phyloP scores from a whole-genome alignment of 1,140 invertebrate species.

The Uloborus diversus region DNA sequence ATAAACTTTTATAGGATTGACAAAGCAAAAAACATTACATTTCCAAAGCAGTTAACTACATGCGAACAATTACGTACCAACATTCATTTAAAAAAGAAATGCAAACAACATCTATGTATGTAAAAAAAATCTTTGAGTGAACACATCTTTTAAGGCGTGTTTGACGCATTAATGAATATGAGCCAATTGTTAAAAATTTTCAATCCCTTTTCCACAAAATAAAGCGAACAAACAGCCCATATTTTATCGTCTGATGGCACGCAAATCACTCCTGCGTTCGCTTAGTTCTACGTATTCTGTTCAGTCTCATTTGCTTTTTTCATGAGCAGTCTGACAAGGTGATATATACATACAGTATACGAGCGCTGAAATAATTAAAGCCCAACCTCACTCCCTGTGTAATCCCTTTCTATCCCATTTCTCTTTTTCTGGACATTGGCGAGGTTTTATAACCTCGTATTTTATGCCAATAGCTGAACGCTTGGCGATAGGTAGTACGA shows the following conservation, averaged over 20 bases:
- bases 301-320: too few relatives aligned
- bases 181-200: background rate
- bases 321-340: background rate
- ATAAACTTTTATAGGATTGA: too few relatives aligned
- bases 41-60: too few relatives aligned
- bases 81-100: too few relatives aligned
- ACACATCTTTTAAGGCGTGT: background rate
- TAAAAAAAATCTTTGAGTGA: background rate
- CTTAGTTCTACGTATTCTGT: too few relatives aligned
- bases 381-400: background rate
- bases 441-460: conserved; percentile 1
- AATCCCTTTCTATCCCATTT: background rate
- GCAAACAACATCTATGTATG: too few relatives aligned
- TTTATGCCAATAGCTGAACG: background rate
- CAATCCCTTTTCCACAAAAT: background rate
- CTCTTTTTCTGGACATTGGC: background rate
- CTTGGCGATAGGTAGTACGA: background rate
- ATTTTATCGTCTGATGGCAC: too few relatives aligned
- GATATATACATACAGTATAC: background rate
- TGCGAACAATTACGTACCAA: too few relatives aligned
- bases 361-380: background rate
- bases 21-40: too few relatives aligned
- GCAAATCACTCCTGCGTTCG: too few relatives aligned
- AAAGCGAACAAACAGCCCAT: background rate
- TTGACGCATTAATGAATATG: background rate